phyloP scores from a whole-genome alignment of 2,113 vertebrate genomes.

The Numenius arquata region DNA sequence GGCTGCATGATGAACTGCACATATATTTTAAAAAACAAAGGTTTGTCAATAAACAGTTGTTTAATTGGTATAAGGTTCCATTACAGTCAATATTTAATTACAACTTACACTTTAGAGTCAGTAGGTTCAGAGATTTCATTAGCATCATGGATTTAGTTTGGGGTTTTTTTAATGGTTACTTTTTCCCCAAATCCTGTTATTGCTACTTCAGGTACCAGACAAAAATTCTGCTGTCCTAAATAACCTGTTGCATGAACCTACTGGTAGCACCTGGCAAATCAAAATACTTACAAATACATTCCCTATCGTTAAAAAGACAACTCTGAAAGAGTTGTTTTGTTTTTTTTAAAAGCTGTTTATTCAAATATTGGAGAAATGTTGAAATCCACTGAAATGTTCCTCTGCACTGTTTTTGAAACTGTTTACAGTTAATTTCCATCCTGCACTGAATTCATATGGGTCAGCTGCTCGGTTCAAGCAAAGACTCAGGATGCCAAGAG shows the following conservation, averaged over 20 bases:
- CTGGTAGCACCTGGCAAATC: not conserved
- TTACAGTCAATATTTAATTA: not conserved
- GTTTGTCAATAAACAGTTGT: not conserved
- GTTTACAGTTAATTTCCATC: not conserved
- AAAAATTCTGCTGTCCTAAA: not conserved
- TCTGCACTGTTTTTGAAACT: not conserved
- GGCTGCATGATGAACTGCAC: not conserved
- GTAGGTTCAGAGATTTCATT: not conserved
- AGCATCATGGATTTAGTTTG: not conserved
- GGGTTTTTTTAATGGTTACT: not conserved
- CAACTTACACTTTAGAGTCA: not conserved
- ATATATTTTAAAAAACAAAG: not conserved
- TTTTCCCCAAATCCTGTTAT: not conserved
- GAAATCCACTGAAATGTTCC: not conserved
- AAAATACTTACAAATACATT: not conserved
- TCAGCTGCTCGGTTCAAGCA: not conserved
- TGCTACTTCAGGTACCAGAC: not conserved
- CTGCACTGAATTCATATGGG: not conserved
- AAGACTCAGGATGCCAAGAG: not conserved
- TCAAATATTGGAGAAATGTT: not conserved
- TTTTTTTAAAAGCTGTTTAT: not conserved
- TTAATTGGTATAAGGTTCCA: not conserved
- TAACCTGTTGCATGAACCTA: not conserved
- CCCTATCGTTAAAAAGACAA: not conserved
- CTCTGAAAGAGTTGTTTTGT: not conserved